Conservation (phyloP, 1,140 invertebrate species). For the Mylabris phalerata region DNA sequence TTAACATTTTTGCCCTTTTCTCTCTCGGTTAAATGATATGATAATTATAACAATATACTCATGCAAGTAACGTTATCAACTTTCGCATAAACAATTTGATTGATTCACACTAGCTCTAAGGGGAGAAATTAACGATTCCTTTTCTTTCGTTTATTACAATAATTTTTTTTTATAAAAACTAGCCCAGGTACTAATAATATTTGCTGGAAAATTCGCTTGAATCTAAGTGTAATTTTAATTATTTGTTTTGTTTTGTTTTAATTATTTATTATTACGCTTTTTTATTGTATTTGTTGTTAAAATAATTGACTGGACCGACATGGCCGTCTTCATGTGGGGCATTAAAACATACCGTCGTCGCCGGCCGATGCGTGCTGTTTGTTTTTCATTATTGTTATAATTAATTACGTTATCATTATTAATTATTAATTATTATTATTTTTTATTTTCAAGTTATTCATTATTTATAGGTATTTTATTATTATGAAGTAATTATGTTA, state of each 20-base stretch:
- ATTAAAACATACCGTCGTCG: slow-evolving; percentile 7
- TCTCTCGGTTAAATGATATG: too few species aligned
- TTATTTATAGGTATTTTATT: slow-evolving; percentile 36
- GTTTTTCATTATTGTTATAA: slow-evolving; percentile 17
- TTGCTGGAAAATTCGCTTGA: too few species aligned
- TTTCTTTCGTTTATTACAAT: too few species aligned
- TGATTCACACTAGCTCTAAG: too few species aligned
- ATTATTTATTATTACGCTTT: neutral
- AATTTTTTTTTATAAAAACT: too few species aligned
- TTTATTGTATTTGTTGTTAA: neutral
- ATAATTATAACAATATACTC: too few species aligned
- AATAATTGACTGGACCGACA: slow-evolving; percentile 15
- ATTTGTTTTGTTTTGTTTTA: neutral
- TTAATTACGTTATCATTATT: slow-evolving; percentile 28
- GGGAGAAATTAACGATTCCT: too few species aligned
- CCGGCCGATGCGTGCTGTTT: slow-evolving; percentile 19
- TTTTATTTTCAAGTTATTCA: slow-evolving; percentile 20
- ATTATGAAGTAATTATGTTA: slow-evolving; percentile 34
- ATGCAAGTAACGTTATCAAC: too few species aligned
- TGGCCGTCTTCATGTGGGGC: slow-evolving; percentile 6
- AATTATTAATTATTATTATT: slow-evolving; percentile 23
- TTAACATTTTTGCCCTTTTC: too few species aligned
- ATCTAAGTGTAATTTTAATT: too few species aligned
- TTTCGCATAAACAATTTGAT: too few species aligned
- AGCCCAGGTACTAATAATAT: too few species aligned